Percentiles rank a stretch among this genome's conserved stretches.
phyloP scores from a whole-genome alignment of 2,113 vertebrate species.

The Strix uralensis region DNA sequence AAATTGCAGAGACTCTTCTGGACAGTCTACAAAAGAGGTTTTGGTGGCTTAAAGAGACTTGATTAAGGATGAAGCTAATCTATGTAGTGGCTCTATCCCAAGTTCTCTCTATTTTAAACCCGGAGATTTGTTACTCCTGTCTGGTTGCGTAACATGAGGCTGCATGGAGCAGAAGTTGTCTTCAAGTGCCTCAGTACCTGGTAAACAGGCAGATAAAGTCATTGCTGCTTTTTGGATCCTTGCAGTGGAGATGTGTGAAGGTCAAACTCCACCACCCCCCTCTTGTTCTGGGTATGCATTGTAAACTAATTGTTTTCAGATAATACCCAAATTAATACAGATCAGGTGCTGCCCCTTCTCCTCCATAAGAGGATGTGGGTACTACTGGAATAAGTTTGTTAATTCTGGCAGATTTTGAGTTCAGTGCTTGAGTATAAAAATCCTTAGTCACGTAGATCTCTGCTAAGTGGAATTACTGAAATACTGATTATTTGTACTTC shows the following conservation, averaged over 20 bases:
- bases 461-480: background rate
- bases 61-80: background rate
- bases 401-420: background rate
- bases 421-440: background rate
- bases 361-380: background rate
- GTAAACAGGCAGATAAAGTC: background rate
- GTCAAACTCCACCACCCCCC: background rate
- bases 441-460: background rate
- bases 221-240: background rate
- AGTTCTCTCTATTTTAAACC: background rate
- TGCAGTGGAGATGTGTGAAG: background rate
- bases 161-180: background rate
- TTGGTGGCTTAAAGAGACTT: background rate
- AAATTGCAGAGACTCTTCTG: background rate
- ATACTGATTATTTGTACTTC: background rate
- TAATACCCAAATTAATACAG: background rate
- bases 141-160: no score
- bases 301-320: background rate
- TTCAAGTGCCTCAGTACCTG: background rate
- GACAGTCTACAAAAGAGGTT: background rate
- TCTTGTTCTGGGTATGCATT: background rate
- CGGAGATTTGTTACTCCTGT: background rate
- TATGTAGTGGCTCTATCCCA: background rate
- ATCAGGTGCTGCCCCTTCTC: background rate
- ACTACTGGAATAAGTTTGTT: background rate